Conservation (phyloP, 2,113 vertebrate genomes). For the Cnemophilus loriae region DNA sequence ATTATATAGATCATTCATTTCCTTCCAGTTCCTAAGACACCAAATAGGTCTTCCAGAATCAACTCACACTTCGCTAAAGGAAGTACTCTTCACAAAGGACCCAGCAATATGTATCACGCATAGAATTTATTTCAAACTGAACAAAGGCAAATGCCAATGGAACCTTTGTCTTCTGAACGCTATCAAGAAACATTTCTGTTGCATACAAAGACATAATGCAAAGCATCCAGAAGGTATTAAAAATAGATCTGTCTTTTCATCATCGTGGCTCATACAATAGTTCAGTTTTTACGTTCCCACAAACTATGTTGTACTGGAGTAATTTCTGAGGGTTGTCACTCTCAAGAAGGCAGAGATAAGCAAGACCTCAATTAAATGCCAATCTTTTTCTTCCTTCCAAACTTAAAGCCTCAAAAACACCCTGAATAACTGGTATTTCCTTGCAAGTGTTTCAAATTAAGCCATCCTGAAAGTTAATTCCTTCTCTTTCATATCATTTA, state of each 20-base stretch:
- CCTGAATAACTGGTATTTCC: background rate
- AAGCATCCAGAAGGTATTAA: background rate
- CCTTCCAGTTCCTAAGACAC: background rate
- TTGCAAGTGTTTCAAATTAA: background rate
- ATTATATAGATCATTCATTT: slow-evolving; percentile 9
- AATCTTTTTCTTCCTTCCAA: background rate
- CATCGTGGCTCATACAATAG: background rate
- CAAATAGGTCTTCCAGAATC: slow-evolving; percentile 19
- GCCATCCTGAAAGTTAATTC: background rate
- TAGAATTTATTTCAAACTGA: background rate
- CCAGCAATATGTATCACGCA: background rate
- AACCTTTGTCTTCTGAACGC: background rate
- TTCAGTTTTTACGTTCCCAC: background rate
- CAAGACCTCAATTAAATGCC: background rate
- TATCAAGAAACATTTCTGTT: background rate
- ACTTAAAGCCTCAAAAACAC: background rate
- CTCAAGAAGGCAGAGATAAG: background rate
- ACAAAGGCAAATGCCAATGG: background rate
- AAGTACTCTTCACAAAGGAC: background rate
- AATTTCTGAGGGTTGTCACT: background rate
- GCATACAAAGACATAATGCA: background rate
- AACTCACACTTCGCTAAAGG: background rate
- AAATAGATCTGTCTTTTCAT: background rate
- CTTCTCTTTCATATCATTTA: background rate
- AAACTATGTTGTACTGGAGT: rapidly evolving